Percentiles rank a stretch among this genome's conserved stretches.
Evolutionary conservation across 2,113 vertebrate genomes (phyloP).

Genomic region (Chaetura pelagica): DNA sequence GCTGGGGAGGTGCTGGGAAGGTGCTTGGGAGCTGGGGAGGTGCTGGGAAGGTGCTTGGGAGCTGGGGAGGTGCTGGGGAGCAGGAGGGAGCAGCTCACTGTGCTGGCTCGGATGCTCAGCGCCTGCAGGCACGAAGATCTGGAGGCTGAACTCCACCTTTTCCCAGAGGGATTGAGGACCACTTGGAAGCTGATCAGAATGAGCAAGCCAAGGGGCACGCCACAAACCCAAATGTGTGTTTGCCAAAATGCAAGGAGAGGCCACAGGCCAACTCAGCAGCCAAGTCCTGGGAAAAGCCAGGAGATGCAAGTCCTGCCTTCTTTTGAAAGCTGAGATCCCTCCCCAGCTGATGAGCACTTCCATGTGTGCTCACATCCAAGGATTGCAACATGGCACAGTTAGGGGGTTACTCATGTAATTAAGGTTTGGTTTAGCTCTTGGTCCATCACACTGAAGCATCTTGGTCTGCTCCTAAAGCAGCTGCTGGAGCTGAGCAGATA

Average conservation of each 20-base stretch:
- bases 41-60: background rate
- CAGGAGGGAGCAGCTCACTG: background rate
- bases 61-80: background rate
- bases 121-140: background rate
- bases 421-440: background rate
- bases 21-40: background rate
- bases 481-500: background rate
- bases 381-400: background rate
- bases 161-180: background rate
- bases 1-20: no score
- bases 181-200: background rate
- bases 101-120: background rate
- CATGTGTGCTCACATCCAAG: rapidly evolving
- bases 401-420: background rate
- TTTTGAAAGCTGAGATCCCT: background rate
- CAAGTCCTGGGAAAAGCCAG: background rate
- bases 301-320: background rate
- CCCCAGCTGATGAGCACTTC: background rate
- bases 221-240: no score
- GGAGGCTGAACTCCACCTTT: background rate
- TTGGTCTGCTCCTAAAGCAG: background rate
- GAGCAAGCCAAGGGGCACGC: background rate
- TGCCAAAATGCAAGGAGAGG: background rate
- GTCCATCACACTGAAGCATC: background rate
- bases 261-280: rapidly evolving